A percentile compares a stretch with the other conserved stretches of the same genome.
phyloP scores from a whole-genome alignment of 2,113 vertebrate genomes.

The Hucho hucho region DNA sequence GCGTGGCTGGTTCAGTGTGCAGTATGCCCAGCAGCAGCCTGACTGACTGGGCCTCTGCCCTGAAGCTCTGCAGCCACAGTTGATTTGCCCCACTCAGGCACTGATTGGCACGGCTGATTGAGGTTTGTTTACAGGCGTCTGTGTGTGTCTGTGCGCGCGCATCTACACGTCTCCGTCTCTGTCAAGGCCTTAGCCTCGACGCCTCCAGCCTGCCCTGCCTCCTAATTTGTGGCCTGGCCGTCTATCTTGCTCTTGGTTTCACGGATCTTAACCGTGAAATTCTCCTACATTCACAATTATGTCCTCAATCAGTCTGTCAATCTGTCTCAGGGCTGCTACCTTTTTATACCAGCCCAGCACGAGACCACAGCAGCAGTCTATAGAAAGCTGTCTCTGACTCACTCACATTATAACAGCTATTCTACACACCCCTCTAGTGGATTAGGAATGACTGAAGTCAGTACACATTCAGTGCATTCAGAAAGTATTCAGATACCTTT shows the following conservation, averaged over 20 bases:
- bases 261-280: conserved; percentile 71
- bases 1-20: not conserved
- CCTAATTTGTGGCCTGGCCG: conserved; percentile 57
- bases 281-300: conserved; percentile 65
- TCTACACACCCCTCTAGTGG: conserved; percentile 7
- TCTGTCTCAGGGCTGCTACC: conserved; percentile 50
- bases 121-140: conserved; percentile 45
- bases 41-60: not conserved
- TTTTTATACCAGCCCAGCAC: conserved; percentile 51
- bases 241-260: conserved; percentile 66
- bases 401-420: not conserved
- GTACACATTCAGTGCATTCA: no score
- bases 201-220: conserved; percentile 30
- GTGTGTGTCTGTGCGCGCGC: conserved; percentile 3
- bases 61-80: conserved; percentile 29
- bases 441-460: conserved; percentile 19
- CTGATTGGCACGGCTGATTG: conserved; percentile 51
- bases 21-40: no score
- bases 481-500: no score
- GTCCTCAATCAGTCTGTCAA: conserved; percentile 68
- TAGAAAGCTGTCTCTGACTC: conserved; percentile 16
- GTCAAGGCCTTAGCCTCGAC: conserved; percentile 19
- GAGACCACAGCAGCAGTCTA: conserved; percentile 53
- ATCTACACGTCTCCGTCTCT: not conserved
- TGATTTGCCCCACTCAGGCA: conserved; percentile 48